A percentile compares a stretch with the other conserved stretches of the same genome.
These are phyloP conservation scores for Caradrina clavipalpis DNA, from an alignment of 2,888 invertebrate species.

Conservation along the genomic window DNA sequence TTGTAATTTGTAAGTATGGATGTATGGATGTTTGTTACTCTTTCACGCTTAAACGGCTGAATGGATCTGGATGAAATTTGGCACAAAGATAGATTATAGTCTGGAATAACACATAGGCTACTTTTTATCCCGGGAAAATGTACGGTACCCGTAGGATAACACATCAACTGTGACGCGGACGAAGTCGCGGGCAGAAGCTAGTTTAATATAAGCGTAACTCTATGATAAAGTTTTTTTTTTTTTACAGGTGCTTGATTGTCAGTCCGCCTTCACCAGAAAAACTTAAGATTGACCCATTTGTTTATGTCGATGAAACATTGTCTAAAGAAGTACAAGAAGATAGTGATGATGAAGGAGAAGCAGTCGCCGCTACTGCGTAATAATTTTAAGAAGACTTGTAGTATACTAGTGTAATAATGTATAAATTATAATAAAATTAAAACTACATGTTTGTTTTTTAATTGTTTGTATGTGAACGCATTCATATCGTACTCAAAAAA, in stretches of 20 bases:
- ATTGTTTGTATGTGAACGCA: constrained; percentile 42
- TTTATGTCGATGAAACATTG: constrained; percentile 83
- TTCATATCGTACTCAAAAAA: not conserved
- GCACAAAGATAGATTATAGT: no score
- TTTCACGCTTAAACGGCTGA: no score
- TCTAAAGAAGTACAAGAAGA: constrained; percentile 83
- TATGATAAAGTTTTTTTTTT: no score
- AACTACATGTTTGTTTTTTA: constrained; percentile 4
- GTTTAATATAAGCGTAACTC: no score
- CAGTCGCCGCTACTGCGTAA: constrained; percentile 75
- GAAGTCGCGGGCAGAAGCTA: no score
- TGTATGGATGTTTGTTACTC: no score
- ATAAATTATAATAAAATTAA: constrained; percentile 61
- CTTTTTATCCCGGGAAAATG: no score
- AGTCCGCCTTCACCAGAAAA: constrained; percentile 93
- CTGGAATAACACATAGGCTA: no score
- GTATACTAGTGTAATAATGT: constrained; percentile 57
- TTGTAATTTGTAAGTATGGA: no score
- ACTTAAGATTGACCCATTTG: constrained; percentile 93
- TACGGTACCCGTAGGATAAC: no score
- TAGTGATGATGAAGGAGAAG: constrained; percentile 85
- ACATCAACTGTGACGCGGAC: no score
- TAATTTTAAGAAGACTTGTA: constrained; percentile 52
- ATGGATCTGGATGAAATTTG: no score
- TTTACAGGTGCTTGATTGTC: constrained; percentile 91